phyloP scores from a whole-genome alignment of 2,888 invertebrate genomes.

The Andrena bucephala region DNA sequence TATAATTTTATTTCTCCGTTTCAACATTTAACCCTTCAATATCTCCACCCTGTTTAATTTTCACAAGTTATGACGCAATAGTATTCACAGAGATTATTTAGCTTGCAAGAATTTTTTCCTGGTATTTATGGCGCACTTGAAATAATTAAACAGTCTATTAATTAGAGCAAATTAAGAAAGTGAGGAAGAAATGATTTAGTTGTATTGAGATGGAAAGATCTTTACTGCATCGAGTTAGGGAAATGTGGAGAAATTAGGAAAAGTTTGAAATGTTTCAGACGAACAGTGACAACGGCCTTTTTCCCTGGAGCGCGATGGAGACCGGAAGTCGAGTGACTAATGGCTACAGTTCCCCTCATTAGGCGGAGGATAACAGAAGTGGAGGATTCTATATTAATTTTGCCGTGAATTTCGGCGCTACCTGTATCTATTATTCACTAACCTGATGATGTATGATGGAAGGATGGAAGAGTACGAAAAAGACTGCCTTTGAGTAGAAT shows the following conservation, averaged over 20 bases:
- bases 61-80: neutral
- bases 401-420: neutral
- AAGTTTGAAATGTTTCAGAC: conserved; percentile 12
- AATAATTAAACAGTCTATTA: too few relatives aligned
- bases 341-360: neutral
- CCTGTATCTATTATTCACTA: conserved; percentile 24
- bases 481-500: conserved; percentile 56
- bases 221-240: neutral
- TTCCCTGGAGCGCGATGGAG: neutral
- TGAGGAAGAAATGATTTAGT: too few relatives aligned
- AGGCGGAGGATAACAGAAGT: neutral
- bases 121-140: too few relatives aligned
- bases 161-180: too few relatives aligned
- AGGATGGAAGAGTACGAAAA: conserved; percentile 45
- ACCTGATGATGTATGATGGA: conserved; percentile 7
- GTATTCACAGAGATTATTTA: too few relatives aligned
- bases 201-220: neutral
- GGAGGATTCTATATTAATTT: neutral
- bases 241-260: neutral
- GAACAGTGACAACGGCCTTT: neutral
- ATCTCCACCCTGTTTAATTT: neutral
- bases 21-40: neutral
- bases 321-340: neutral
- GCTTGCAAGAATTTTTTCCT: too few relatives aligned
- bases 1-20: neutral